Evolutionary conservation across 2,888 invertebrate genomes (phyloP), one percentile per base, ranked within the genome.

Genomic region (Sarcophaga variegata): DNA sequence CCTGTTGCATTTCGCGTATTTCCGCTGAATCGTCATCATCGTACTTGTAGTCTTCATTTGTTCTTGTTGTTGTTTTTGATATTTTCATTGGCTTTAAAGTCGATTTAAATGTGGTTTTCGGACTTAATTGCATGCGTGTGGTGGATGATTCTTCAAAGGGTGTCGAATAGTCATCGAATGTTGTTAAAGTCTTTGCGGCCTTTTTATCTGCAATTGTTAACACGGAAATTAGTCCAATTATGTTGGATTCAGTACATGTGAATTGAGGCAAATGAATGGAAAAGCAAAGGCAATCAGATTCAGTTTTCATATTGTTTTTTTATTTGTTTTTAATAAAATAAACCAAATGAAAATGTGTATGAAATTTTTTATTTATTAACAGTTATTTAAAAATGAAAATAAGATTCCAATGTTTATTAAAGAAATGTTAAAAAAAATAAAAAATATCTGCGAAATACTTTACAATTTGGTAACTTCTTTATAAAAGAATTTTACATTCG

Each of bases 91-190:
- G 84, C 54, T 77, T 87, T 67, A 87, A 72, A 59, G 85, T 87
- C 49, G 85, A 85, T 78, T 76, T 84, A 67, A 85, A 88, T 80
- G 89, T 88, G 87, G 90, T 90, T 89, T 91, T 90, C 88, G 89
- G 83, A 89, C 90, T 91, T 88, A 90, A 88, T 88, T 89, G 90
- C 88, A 90, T 89, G 89, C 88, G 89, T 89, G 90, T 90, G 83
- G 90, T 91, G 4, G 87, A 81, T 88, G 90, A 90, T 88, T 91
- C 91, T 79, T 90, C 90, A 89, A 91, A 90, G 25, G 91, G 91
- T 88, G 91, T 90, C 79, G 91, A 89, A 88, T 91, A 91, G 89
- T 91, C 91, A 77, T 87, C 78, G 69, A 83, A 83, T 47, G 87
- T 27, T 67, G 62, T 76, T 79, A 86, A 83, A 82, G 79, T 88